phyloP scores from a whole-genome alignment of 1,140 invertebrate genomes.

The Temnothorax longispinosus region DNA sequence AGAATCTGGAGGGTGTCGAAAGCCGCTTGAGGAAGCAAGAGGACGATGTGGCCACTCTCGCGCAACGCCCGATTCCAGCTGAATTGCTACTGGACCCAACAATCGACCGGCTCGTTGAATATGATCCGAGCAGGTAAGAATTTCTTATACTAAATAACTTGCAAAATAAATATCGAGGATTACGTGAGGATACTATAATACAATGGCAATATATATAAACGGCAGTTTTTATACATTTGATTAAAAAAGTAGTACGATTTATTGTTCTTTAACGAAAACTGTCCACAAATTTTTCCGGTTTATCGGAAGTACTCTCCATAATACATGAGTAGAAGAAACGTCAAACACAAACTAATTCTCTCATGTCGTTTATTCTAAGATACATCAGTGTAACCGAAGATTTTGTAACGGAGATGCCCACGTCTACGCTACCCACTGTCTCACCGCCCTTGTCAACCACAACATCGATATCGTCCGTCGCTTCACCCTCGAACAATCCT shows the following conservation, averaged over 20 bases:
- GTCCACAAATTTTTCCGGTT: background rate
- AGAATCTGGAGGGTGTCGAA: constrained; percentile 94
- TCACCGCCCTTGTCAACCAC: constrained; percentile 80
- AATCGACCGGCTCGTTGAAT: constrained; percentile 91
- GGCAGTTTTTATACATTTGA: background rate
- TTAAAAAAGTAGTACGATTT: background rate
- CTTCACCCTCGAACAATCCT: constrained; percentile 66
- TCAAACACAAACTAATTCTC: background rate
- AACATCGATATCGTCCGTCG: constrained; percentile 76
- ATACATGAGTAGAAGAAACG: background rate
- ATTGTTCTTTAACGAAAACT: background rate
- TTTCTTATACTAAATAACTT: background rate
- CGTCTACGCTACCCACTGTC: constrained; percentile 76
- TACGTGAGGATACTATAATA: background rate
- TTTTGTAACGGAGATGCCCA: constrained; percentile 75
- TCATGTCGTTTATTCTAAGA: constrained; percentile 28
- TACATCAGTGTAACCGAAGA: constrained; percentile 74
- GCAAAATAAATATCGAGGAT: background rate
- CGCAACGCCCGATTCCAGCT: constrained; percentile 90
- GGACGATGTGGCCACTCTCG: constrained; percentile 90
- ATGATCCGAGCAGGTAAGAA: constrained; percentile 89
- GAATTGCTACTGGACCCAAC: constrained; percentile 92
- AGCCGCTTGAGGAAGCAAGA: constrained; percentile 93
- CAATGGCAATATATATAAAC: background rate
- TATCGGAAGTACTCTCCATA: background rate